These are phyloP conservation scores for Eucidaris tribuloides DNA, from an alignment of 35 echinoderm and acorn worm genomes.

Conservation along the genomic window DNA sequence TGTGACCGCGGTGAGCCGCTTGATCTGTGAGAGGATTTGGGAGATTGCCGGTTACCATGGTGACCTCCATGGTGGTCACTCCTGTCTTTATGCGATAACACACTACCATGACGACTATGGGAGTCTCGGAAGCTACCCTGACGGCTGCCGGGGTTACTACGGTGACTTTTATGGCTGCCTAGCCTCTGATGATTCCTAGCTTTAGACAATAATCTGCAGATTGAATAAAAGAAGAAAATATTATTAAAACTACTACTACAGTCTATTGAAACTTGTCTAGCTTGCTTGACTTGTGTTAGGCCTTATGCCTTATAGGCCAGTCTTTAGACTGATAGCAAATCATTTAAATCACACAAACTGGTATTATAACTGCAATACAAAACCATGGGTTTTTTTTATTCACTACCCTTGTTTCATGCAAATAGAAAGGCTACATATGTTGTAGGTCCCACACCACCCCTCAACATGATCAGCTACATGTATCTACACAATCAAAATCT, in stretches of 20 bases:
- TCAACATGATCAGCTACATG: no score
- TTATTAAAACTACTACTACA: neutral
- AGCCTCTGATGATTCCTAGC: constrained; percentile 27
- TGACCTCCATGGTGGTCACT: neutral
- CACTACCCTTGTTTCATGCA: no score
- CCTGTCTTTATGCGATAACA: neutral
- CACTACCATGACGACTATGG: constrained; percentile 25
- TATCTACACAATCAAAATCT: no score
- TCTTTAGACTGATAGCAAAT: no score
- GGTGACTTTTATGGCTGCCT: constrained; percentile 44
- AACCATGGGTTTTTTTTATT: no score
- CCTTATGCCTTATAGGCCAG: no score
- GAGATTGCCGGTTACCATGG: constrained; percentile 21
- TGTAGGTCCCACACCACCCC: no score
- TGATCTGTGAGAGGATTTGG: constrained; percentile 48
- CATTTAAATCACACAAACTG: no score
- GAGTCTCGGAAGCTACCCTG: constrained; percentile 35
- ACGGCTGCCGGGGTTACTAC: constrained; percentile 31
- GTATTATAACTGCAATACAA: no score
- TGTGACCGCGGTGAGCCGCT: constrained; percentile 20
- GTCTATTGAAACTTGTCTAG: neutral
- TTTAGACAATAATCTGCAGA: constrained; percentile 63
- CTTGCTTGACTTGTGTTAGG: neutral
- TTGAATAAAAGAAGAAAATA: neutral
- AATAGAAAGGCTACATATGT: no score